Conservation (phyloP, 1,140 invertebrate genomes). For the Frieseomelitta varia region DNA sequence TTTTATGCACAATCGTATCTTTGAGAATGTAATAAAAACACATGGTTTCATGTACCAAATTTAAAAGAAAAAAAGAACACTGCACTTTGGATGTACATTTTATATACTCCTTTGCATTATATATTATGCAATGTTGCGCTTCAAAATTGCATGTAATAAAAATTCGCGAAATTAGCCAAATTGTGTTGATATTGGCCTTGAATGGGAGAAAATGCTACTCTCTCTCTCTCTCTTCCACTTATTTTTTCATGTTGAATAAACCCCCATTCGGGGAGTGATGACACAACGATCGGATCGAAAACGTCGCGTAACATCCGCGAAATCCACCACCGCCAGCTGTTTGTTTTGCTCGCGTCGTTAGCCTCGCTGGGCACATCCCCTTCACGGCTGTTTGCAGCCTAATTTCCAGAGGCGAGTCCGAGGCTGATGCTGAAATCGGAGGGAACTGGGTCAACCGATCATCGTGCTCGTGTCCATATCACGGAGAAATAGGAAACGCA, state of each 20-base stretch:
- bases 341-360: neutral
- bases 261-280: too few species aligned
- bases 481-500: conserved; percentile 39
- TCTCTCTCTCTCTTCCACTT: neutral
- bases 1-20: too few species aligned
- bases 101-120: too few species aligned
- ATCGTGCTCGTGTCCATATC: conserved; percentile 29
- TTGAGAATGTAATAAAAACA: too few species aligned
- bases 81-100: too few species aligned
- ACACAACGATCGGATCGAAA: too few species aligned
- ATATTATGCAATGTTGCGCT: too few species aligned
- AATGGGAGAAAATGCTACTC: neutral
- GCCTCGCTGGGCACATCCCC: neutral
- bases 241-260: neutral
- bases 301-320: neutral
- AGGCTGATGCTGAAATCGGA: neutral
- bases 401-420: conserved; percentile 15
- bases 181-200: too few species aligned
- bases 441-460: conserved; percentile 41
- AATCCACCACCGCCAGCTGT: neutral
- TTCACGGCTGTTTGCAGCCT: conserved; percentile 12
- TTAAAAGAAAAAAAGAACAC: too few species aligned
- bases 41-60: too few species aligned
- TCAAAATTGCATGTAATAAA: too few species aligned
- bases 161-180: too few species aligned